Conservation (phyloP, 2,888 invertebrate species). For the Drosophila mayaguana region DNA sequence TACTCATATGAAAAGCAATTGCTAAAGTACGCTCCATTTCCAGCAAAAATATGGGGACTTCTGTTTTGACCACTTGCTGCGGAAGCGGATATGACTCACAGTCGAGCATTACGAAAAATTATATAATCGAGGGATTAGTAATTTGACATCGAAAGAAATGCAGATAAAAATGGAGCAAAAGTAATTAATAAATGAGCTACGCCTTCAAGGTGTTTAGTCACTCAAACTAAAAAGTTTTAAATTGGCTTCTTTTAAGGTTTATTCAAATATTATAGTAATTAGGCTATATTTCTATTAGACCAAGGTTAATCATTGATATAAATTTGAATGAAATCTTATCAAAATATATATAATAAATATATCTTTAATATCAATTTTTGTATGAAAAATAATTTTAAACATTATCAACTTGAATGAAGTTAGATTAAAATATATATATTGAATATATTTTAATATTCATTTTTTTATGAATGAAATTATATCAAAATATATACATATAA, state of each 20-base stretch:
- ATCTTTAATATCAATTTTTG: not conserved
- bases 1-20: not conserved
- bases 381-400: no score
- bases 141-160: not conserved
- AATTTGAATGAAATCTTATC: not conserved
- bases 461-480: no score
- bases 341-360: no score
- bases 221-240: not conserved
- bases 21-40: not conserved
- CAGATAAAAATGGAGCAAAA: not conserved
- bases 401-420: no score
- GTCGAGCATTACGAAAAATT: not conserved
- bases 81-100: not conserved
- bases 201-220: not conserved
- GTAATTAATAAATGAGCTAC: not conserved
- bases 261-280: not conserved
- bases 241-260: not conserved
- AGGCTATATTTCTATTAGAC: not conserved
- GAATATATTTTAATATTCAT: no score
- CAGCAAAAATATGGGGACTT: not conserved
- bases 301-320: not conserved
- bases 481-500: no score
- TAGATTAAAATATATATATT: no score
- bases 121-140: conserved; percentile 9
- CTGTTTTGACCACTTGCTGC: conserved; percentile 9